Base-by-base conservation (phyloP, 1,140 invertebrate genomes). In the Anadara kagoshimensis region DNA sequence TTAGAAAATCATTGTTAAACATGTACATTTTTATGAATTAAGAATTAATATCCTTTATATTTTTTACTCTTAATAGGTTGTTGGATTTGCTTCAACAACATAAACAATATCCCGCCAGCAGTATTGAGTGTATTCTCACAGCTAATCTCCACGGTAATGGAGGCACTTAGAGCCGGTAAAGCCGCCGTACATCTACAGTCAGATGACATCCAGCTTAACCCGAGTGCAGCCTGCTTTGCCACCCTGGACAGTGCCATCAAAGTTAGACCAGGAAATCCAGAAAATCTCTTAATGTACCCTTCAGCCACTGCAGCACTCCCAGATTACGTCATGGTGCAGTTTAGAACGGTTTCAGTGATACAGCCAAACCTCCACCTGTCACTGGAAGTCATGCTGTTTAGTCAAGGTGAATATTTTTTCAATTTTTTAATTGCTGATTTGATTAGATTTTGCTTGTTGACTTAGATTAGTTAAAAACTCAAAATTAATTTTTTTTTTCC, bases 71-170 rank as follows among this genome's bases (percentile, higher is more conserved):
- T 73, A 51, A 54, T 76, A 83, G 87, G 87, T 11, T 87, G 81
- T 61, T 89, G 87, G 87, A 77, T 88, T 1, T 83, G 82, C 36
- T 89, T 89, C 75, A 85, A 85, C 70, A 84, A 86, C 65, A 58
- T 88, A 18, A 83, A 82, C 56, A 63, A 78, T 22, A 67, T 88
- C 0, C 43, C 73, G 5, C 77, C 84, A 10, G 56, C 84, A 1
- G 82, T 86, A 5, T 75, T 89, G 26, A 87, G 85, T 61, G 78
- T 85, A 11, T 83, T 88, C 57, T 78, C 86, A 20, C 84, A 87
- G 69, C 73, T 88, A 3, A 83, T 88, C 43, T 74, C 80, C 1
- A 75, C 84, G 18, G 81, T 89, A 7, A 78, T 86, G 75, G 79
- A 80, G 45, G 84, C 86, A 20, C 49, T 86, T 26, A 63, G 77